Conservation (phyloP, 2,888 invertebrate genomes). For the Synanthedon tipuliformis region DNA sequence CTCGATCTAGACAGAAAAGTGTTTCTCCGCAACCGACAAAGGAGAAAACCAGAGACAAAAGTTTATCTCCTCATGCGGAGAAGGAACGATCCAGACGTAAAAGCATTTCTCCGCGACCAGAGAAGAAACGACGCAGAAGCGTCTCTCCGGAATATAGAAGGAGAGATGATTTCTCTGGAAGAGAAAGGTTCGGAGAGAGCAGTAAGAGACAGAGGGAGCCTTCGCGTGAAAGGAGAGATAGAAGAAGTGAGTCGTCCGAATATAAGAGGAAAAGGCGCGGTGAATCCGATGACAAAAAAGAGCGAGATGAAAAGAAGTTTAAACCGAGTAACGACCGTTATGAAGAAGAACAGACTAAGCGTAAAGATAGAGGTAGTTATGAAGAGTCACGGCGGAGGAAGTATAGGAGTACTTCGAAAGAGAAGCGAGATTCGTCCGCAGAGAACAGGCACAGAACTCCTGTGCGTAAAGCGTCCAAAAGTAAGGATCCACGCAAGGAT, state of each 20-base stretch:
- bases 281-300: slow-evolving; percentile 22
- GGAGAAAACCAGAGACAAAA: not conserved
- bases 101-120: slow-evolving; percentile 42
- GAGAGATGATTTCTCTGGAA: slow-evolving; percentile 27
- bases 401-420: slow-evolving; percentile 31
- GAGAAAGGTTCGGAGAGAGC: slow-evolving; percentile 14
- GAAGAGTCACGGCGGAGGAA: slow-evolving; percentile 24
- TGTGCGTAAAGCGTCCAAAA: slow-evolving; percentile 22
- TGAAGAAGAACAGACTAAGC: slow-evolving; percentile 22
- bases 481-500: slow-evolving; percentile 29
- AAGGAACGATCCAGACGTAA: not conserved
- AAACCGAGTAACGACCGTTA: slow-evolving; percentile 23
- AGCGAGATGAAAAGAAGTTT: slow-evolving; percentile 16
- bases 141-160: slow-evolving; percentile 29
- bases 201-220: slow-evolving; percentile 22
- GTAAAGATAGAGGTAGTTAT: slow-evolving; percentile 20
- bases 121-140: slow-evolving; percentile 42
- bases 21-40: slow-evolving; percentile 46
- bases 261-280: slow-evolving; percentile 21
- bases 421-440: slow-evolving; percentile 32
- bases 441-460: slow-evolving; percentile 35
- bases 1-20: slow-evolving; percentile 28
- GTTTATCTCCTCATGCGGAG: not conserved
- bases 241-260: slow-evolving; percentile 29
- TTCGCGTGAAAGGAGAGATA: slow-evolving; percentile 21